Evolutionary conservation across 2,888 invertebrate genomes (phyloP), one percentile per base, ranked within the genome.

Genomic region (Eupithecia subumbrata): DNA sequence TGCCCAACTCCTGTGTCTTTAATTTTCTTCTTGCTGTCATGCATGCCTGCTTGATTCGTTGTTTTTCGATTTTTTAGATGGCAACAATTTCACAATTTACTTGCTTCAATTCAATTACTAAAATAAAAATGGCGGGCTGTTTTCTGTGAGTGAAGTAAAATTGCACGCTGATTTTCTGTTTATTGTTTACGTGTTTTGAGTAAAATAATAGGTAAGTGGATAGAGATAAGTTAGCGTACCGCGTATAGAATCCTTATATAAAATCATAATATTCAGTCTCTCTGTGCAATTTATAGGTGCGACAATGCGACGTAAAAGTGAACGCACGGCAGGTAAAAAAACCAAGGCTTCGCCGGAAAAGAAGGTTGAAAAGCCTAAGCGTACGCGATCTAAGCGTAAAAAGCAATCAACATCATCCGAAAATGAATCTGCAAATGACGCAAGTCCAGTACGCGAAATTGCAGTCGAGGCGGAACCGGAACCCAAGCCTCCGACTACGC

Each of bases 271-370:
- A 64, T 34, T 9, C 16, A 64, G 8, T 64, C 16, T 64, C 11
- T 64, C 12, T 76, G 66, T 66, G 34, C 16, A 34, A 11, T 86
- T 88, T 79, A 22, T 78, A 89, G 87, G 79, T 79, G n/a, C n/a
- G 81, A 87, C 74, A 82, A 97, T 97, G 97, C 96, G 97, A 89
- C 97, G 97, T 83, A 97, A 97, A 92, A 97, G 97, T 90, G 96
- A 97, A 96, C 92, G 96, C 95, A 88, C 95, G 95, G 87, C 92
- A 72, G 87, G 78, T 86, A 96, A 96, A 87, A 96, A 97, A 89
- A 90, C 96, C 11, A 96, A 96, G 88, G 89, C 95, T 85, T 96
- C 97, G 69, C 96, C 96, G 64, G 97, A 97, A 79, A 96, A 96
- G 86, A 95, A 96, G 81, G 77, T 91, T 56, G 96, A 96, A 76